A percentile compares a stretch with the other conserved stretches of the same genome.
These are phyloP conservation scores for Staurois parvus DNA, from an alignment of 2,797 vertebrate species.

Conservation along the genomic window DNA sequence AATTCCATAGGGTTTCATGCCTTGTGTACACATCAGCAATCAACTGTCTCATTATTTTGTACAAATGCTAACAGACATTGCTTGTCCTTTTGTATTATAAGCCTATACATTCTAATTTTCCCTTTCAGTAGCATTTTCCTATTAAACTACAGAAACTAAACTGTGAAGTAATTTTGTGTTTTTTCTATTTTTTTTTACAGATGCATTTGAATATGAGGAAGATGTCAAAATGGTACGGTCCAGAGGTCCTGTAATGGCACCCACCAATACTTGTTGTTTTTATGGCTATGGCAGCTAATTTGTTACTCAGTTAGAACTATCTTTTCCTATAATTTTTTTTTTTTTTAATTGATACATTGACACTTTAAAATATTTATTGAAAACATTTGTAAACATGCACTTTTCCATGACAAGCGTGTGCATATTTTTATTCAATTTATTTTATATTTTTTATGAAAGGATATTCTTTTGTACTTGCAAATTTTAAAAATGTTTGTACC, in stretches of 20 bases:
- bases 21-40: not conserved
- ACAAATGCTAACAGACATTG: not conserved
- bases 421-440: not conserved
- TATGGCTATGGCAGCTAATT: not conserved
- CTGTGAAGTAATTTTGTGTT: not conserved
- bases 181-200: not conserved
- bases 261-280: not conserved
- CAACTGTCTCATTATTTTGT: not conserved
- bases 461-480: no score
- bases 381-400: not conserved
- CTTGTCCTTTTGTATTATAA: not conserved
- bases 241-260: not conserved
- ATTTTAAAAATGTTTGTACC: no score
- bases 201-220: slow-evolving; percentile 50
- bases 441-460: not conserved
- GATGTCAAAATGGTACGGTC: slow-evolving; percentile 56
- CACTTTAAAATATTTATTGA: slow-evolving; percentile 6
- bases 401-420: not conserved
- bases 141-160: not conserved
- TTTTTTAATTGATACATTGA: not conserved
- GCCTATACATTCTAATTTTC: not conserved
- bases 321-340: not conserved
- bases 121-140: not conserved
- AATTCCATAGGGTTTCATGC: not conserved
- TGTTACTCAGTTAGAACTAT: not conserved